Conservation (phyloP, 2,797 vertebrate species). For the Myoxocephalus aenaeus region DNA sequence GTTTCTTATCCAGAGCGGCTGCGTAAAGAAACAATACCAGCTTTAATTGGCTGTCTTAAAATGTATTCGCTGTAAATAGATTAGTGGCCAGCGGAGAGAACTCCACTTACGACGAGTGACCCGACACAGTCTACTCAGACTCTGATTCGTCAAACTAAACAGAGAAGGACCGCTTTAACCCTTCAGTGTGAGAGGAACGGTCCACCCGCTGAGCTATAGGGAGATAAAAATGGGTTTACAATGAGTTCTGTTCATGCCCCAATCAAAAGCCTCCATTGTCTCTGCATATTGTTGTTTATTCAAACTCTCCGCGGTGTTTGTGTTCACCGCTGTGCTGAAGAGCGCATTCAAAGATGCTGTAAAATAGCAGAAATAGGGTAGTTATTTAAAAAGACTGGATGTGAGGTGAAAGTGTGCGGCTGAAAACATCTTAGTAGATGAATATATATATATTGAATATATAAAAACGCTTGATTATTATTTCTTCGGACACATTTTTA, state of each 20-base stretch:
- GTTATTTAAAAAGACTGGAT: not conserved
- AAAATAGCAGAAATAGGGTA: not conserved
- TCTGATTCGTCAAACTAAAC: slow-evolving; percentile 2
- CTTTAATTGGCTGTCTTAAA: not conserved
- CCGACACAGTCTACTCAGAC: no score
- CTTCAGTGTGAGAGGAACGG: not conserved
- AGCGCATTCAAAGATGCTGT: not conserved
- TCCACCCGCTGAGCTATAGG: not conserved
- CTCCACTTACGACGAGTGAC: not conserved
- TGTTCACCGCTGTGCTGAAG: not conserved
- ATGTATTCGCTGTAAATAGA: slow-evolving; percentile 17
- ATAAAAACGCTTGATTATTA: not conserved
- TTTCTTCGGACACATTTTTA: not conserved
- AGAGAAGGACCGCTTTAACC: not conserved
- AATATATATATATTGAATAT: not conserved
- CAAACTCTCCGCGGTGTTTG: not conserved
- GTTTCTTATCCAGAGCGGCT: slow-evolving; percentile 19
- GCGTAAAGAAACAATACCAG: not conserved
- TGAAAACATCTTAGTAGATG: not conserved
- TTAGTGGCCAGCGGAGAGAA: slow-evolving; percentile 1
- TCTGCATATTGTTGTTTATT: slow-evolving; percentile 14
- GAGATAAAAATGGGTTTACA: not conserved
- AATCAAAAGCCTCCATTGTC: not conserved
- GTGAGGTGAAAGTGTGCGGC: not conserved
- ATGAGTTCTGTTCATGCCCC: not conserved